Evolutionary conservation across 1,140 invertebrate genomes (phyloP), one percentile per base, ranked within the genome.

Genomic region (Anoplophora glabripennis): DNA sequence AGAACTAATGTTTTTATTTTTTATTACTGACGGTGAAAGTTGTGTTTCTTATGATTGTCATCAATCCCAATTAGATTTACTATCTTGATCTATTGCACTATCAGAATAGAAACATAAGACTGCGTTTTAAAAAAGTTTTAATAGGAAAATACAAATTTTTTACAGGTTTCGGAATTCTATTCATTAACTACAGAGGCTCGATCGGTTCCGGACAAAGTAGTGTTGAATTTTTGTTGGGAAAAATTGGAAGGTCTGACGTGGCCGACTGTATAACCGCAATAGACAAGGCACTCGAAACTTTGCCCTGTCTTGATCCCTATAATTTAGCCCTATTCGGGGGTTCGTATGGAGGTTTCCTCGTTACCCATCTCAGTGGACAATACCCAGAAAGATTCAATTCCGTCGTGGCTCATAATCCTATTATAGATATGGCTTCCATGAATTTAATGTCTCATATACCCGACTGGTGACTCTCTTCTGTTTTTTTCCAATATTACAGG

Each of bases 321-420:
- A 78, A 55, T 34, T 54, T 89, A 4, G 77, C 80, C 5, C 63
- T 90, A 0, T 78, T 76, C 44, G 94, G 94, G 12, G 93, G 93
- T 5, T 96, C 93, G 1, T 92, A 97, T 76, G 94, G 94, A 42
- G 94, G 94, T 34, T 96, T 96, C 75, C 77, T 97, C 5, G 87
- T 88, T 8, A 82, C 88, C 17, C 93, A 96, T 77, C 76, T 97
- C 1, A 89, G 89, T 73, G 92, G 88, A 1, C 87, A 90, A 70
- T 89, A 87, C 80, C 90, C 92, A 76, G 81, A 86, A 61, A 76
- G 81, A 64, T 93, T 87, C 68, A 85, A 83, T 70, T 83, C 82
- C 12, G 86, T 88, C 2, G 84, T 87, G 0, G 79, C 86, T 2
- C 77, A 88, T 63, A 95, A 95, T 77, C 91, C 93, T 5, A 92